Percentiles rank a stretch among this genome's conserved stretches.
Conservation (phyloP, 2,797 vertebrate genomes). For the Pogonophryne albipinna region DNA sequence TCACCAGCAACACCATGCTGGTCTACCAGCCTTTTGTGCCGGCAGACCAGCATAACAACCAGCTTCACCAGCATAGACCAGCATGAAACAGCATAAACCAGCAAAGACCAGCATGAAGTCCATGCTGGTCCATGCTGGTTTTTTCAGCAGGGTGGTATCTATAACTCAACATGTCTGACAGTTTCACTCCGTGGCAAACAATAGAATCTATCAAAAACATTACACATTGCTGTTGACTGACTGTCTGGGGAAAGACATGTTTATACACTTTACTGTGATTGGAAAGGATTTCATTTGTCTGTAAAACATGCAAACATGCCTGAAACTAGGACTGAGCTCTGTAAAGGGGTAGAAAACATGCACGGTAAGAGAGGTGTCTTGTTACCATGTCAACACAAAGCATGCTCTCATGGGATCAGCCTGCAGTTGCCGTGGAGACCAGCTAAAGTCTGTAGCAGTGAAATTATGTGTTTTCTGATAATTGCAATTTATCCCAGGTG, state of each 20-base stretch:
- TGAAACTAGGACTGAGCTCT: slow-evolving; percentile 37
- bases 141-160: neutral
- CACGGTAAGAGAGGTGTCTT: slow-evolving; percentile 74
- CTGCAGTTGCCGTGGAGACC: slow-evolving; percentile 90
- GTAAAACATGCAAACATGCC: slow-evolving; percentile 14
- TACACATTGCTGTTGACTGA: slow-evolving; percentile 9
- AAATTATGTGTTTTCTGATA: slow-evolving; percentile 66
- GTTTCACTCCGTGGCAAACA: slow-evolving; percentile 9
- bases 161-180: neutral
- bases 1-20: no score
- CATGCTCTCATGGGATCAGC: slow-evolving; percentile 75
- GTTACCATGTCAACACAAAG: slow-evolving; percentile 86
- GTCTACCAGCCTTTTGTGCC: no score
- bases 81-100: no score
- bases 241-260: slow-evolving; percentile 2
- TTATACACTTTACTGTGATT: slow-evolving; percentile 2
- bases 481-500: slow-evolving; percentile 38
- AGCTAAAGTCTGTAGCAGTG: slow-evolving; percentile 59
- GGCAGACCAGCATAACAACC: no score
- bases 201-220: slow-evolving; percentile 21
- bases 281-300: slow-evolving; percentile 5
- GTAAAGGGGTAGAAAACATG: slow-evolving; percentile 58
- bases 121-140: no score
- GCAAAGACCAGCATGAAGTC: no score
- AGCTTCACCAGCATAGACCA: no score